Evolutionary conservation across 1,140 invertebrate species (phyloP).

Genomic region (Anthonomus grandis): DNA sequence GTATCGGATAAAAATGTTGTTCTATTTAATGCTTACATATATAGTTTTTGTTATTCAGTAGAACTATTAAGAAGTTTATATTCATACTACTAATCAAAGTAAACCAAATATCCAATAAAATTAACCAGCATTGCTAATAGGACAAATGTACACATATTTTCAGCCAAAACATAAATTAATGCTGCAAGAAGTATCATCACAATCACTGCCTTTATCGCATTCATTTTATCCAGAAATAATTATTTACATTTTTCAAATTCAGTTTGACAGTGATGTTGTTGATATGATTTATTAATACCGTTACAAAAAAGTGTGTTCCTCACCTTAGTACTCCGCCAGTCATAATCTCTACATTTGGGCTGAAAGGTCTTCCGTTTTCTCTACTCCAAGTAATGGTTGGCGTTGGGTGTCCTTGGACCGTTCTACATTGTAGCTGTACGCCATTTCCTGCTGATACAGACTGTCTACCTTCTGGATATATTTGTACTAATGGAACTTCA

Average conservation of each 20-base stretch:
- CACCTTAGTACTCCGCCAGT: slow-evolving; percentile 69
- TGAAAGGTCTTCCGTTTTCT: slow-evolving; percentile 63
- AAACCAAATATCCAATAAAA: slow-evolving; percentile 13
- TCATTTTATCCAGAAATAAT: too few relatives aligned
- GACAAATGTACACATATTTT: slow-evolving; percentile 17
- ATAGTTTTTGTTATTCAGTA: background rate
- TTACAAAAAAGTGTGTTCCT: slow-evolving; percentile 36
- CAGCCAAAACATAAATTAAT: slow-evolving; percentile 7
- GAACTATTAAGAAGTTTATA: background rate
- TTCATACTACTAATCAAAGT: background rate
- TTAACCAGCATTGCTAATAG: slow-evolving; percentile 14
- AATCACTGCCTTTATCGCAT: slow-evolving; percentile 3
- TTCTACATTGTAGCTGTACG: slow-evolving; percentile 74
- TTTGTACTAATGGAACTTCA: slow-evolving; percentile 71
- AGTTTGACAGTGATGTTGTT: too few relatives aligned
- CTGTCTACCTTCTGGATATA: slow-evolving; percentile 69
- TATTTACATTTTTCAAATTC: too few relatives aligned
- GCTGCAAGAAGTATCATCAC: background rate
- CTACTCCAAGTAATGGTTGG: slow-evolving; percentile 77
- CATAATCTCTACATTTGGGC: slow-evolving; percentile 60
- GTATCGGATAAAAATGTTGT: slow-evolving; percentile 6
- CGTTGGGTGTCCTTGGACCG: slow-evolving; percentile 69
- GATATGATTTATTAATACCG: too few relatives aligned
- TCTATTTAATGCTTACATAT: background rate
- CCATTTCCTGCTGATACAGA: slow-evolving; percentile 63